These are phyloP conservation scores for Microctonus brassicae DNA, from an alignment of 2,888 invertebrate species.

Conservation along the genomic window DNA sequence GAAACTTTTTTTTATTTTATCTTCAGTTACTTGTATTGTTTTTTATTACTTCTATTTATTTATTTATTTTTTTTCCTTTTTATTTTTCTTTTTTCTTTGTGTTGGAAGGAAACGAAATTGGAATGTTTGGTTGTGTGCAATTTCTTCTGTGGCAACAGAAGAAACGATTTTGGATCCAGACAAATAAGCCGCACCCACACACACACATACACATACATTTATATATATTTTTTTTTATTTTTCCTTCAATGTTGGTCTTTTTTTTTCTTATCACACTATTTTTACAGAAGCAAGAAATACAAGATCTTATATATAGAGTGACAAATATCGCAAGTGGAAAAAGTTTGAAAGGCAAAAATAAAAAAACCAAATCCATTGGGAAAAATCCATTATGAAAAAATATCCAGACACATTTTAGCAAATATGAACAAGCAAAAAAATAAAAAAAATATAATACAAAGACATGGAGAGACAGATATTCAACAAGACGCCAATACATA, in stretches of 20 bases:
- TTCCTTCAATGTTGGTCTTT: background rate
- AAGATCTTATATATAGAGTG: background rate
- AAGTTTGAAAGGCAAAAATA: background rate
- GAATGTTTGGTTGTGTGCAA: constrained; percentile 15
- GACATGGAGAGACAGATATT: background rate
- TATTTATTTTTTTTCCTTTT: background rate
- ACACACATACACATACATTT: background rate
- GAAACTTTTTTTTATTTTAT: too few relatives aligned
- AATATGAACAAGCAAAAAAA: background rate
- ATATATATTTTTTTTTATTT: background rate
- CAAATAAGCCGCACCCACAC: constrained; percentile 4
- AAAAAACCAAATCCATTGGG: background rate
- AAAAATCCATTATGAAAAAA: background rate
- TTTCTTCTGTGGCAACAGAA: constrained; percentile 20
- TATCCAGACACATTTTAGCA: background rate
- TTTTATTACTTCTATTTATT: background rate
- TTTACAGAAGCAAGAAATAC: background rate
- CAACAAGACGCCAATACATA: background rate
- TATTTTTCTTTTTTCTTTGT: constrained; percentile 5
- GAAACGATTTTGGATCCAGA: constrained; percentile 22
- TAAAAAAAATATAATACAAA: background rate
- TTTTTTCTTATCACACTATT: background rate
- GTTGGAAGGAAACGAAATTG: constrained; percentile 20
- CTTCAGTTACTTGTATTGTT: background rate
- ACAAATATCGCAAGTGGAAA: background rate